Conservation (phyloP, 1,140 invertebrate genomes). For the Streblospio benedicti region DNA sequence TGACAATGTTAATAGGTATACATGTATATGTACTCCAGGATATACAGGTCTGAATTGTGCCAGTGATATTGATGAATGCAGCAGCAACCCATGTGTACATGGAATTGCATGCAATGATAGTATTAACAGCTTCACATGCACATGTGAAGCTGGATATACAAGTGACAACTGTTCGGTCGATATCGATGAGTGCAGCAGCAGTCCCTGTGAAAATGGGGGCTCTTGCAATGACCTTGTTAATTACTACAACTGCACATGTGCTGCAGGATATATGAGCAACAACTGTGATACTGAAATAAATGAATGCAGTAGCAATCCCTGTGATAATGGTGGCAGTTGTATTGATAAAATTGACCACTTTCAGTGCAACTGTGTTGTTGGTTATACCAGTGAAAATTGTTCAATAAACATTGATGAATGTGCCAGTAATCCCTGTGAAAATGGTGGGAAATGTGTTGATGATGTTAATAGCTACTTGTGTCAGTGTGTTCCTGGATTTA, state of each 20-base stretch:
- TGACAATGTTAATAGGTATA: slow-evolving; percentile 7
- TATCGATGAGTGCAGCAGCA: too few species aligned
- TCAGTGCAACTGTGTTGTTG: too few species aligned
- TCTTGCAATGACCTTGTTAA: too few species aligned
- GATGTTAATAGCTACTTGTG: slow-evolving; percentile 5
- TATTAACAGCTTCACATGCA: slow-evolving; percentile 53
- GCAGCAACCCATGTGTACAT: slow-evolving; percentile 23
- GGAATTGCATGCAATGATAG: slow-evolving; percentile 25
- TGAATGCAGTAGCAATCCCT: too few species aligned
- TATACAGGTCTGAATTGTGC: slow-evolving; percentile 50
- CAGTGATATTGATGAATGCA: slow-evolving; percentile 32
- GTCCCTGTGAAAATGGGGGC: too few species aligned
- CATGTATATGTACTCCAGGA: slow-evolving; percentile 46
- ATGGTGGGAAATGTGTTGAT: slow-evolving; percentile 9
- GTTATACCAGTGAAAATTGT: too few species aligned
- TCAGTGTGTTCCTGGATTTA: slow-evolving; percentile 8
- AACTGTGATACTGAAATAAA: too few species aligned
- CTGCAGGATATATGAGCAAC: too few species aligned
- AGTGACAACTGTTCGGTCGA: not conserved
- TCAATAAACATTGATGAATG: slow-evolving; percentile 16
- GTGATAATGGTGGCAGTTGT: too few species aligned
- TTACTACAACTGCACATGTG: too few species aligned
- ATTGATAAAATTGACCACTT: too few species aligned
- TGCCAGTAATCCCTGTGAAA: slow-evolving; percentile 11
- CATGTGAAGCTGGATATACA: slow-evolving; percentile 29